phyloP scores from a whole-genome alignment of 2,113 vertebrate genomes.

The Campylomormyrus numenius region DNA sequence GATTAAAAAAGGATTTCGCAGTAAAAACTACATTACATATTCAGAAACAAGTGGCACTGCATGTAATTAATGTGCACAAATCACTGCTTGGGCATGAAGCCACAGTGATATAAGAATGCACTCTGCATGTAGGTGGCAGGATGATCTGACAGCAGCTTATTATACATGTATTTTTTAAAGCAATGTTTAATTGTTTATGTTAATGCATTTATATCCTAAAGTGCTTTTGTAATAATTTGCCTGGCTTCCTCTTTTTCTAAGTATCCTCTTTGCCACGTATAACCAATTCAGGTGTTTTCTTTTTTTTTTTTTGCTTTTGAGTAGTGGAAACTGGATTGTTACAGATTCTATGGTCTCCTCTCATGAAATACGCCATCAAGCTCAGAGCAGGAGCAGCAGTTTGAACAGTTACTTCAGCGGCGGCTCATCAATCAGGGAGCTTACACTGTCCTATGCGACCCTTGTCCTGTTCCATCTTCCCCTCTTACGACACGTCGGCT shows the following conservation, averaged over 20 bases:
- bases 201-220: background rate
- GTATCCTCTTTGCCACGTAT: background rate
- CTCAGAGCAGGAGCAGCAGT: background rate
- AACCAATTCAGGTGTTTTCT: background rate
- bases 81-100: background rate
- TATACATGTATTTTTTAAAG: background rate
- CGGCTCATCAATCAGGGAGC: slow-evolving; percentile 18
- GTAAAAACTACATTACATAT: slow-evolving; percentile 4
- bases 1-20: background rate
- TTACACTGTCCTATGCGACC: slow-evolving; percentile 25
- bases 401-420: background rate
- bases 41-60: background rate
- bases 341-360: background rate
- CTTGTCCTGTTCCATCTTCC: slow-evolving; percentile 14
- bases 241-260: background rate
- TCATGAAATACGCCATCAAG: background rate
- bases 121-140: background rate
- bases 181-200: background rate
- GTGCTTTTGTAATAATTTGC: background rate
- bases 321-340: background rate
- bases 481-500: slow-evolving; percentile 23
- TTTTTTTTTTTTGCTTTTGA: background rate
- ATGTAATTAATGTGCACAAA: background rate
- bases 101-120: background rate
- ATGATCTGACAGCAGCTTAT: background rate